Conservation (phyloP, 2,113 vertebrate genomes). For the Enhydra lutris region DNA sequence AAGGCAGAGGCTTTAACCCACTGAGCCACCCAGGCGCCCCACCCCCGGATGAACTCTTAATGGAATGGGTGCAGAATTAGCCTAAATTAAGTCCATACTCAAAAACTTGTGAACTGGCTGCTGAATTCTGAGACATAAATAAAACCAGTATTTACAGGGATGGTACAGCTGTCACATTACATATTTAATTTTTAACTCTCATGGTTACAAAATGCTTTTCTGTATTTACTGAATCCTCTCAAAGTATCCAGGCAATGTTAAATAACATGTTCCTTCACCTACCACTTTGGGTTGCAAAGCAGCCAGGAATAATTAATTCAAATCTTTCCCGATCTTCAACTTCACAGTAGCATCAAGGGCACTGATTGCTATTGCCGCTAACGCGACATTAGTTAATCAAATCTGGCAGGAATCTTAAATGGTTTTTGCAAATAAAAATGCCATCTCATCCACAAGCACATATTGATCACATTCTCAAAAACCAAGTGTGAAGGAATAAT, state of each 20-base stretch:
- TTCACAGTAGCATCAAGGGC: too few relatives aligned
- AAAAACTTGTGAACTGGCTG: neutral
- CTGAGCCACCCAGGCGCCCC: too few relatives aligned
- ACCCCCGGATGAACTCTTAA: neutral
- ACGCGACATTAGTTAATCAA: neutral
- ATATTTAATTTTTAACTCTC: neutral
- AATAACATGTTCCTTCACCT: neutral
- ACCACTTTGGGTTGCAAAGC: neutral
- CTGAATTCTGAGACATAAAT: neutral
- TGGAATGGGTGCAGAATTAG: neutral
- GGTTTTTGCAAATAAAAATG: neutral
- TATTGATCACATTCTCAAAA: neutral
- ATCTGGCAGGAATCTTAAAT: neutral
- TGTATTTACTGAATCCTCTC: neutral
- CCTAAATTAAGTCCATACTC: neutral
- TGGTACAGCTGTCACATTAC: neutral
- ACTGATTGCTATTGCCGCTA: neutral
- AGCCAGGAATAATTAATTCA: neutral
- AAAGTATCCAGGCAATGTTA: neutral
- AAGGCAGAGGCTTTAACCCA: too few relatives aligned
- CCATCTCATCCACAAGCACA: neutral
- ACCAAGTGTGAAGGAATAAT: neutral
- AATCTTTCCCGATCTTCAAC: neutral
- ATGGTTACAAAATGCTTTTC: neutral
- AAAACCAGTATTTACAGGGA: neutral